phyloP scores from a whole-genome alignment of 1,140 invertebrate genomes.

The Sarcophaga bullata region DNA sequence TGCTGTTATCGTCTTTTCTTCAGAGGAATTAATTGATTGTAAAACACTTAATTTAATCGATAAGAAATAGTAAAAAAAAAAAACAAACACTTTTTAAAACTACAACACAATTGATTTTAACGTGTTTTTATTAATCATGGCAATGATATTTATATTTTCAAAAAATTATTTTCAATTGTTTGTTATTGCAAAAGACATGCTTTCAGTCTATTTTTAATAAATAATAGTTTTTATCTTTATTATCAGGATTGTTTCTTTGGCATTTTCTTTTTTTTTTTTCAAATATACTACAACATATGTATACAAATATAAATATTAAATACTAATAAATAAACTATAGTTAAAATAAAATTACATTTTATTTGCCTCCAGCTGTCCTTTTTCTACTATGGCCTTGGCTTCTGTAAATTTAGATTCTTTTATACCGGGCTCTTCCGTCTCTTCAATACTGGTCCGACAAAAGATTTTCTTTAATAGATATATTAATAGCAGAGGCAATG shows the following conservation, averaged over 20 bases:
- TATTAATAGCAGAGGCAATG: constrained; percentile 76
- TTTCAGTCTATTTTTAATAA: no score
- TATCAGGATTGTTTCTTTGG: no score
- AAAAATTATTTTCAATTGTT: background rate
- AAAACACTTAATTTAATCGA: constrained; percentile 15
- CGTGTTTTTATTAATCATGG: background rate
- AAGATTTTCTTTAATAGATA: constrained; percentile 50
- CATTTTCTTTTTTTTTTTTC: no score
- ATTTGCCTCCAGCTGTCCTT: background rate
- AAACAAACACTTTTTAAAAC: background rate
- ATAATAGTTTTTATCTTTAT: no score
- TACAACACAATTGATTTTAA: background rate
- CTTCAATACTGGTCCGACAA: constrained; percentile 42
- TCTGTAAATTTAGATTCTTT: constrained; percentile 40
- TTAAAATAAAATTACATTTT: constrained; percentile 14
- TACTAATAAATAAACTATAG: background rate
- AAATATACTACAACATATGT: background rate
- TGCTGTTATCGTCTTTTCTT: no score
- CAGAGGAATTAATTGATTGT: background rate
- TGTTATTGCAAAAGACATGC: background rate
- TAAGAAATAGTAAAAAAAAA: background rate
- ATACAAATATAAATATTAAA: background rate
- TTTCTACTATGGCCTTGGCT: constrained; percentile 41
- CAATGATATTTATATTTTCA: background rate
- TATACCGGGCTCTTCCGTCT: constrained; percentile 27